Base-by-base conservation (phyloP, 2,888 invertebrate species). In the Chloromyia formosa region DNA sequence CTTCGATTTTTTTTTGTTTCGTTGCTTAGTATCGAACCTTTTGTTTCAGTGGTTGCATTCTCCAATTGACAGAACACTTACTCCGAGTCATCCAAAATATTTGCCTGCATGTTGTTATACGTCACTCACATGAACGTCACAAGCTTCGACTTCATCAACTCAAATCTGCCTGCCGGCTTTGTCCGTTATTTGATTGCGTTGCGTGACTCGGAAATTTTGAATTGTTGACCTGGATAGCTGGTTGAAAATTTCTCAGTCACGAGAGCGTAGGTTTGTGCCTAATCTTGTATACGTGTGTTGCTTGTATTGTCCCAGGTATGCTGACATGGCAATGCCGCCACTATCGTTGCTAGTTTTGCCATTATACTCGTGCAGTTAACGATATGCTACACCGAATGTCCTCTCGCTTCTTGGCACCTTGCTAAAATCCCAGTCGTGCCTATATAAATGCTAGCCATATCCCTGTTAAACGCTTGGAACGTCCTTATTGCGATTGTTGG, bases 131-230 rank as follows among this genome's bases (percentile, higher is more conserved):
- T 35, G 27, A 35, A 35, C 27, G 27, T 35, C 49, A 49, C 5
- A 49, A n/a, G 14, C 12, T 49, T n/a, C 3, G 10, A 2, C 60
- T 60, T 40, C 10, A 5, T 40, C 40, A n/a, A 40, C 18, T 62
- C 62, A 22, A 60, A 56, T 56, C 16, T 56, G 56, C 18, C 56
- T 20, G 20, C n/a, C 60, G 14, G 10, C 22, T 23, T 42, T 18
- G n/a, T 40, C 40, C 40, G 62, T 40, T n/a, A 40, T 62, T 62
- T 62, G 40, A 35, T 62, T 62, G 18, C 40, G 40, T 62, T 62
- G 62, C 62, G 62, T 62, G 62, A 62, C 62, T 62, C 10, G 14
- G 35, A 62, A 62, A 62, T 18, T 62, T 9, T 12, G 40, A 62
- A 16, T 35, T 7, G 27, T 4, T 35, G 27, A 35, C 27, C 27